A percentile compares a stretch with the other conserved stretches of the same genome.
These are phyloP conservation scores for Cheilosia variabilis DNA, from an alignment of 2,888 invertebrate species.

Conservation along the genomic window DNA sequence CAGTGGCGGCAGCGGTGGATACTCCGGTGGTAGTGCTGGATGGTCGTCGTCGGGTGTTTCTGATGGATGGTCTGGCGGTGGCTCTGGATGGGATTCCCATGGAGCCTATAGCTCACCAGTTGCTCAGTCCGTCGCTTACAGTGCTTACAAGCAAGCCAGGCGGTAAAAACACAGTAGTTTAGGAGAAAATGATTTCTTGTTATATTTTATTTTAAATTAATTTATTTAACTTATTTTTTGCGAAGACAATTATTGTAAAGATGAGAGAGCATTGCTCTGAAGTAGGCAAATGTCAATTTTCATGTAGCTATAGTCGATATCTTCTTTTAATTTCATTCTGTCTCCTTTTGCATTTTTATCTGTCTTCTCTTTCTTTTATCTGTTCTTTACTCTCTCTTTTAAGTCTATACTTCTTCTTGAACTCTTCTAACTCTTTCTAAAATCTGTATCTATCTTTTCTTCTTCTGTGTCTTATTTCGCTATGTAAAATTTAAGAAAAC, in stretches of 20 bases:
- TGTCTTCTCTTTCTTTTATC: constrained; percentile 49
- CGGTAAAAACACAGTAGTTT: constrained; percentile 78
- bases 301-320: constrained; percentile 81
- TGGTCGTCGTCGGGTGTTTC: constrained; percentile 81
- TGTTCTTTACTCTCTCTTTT: constrained; percentile 38
- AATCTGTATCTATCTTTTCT: background rate
- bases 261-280: constrained; percentile 21
- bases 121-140: constrained; percentile 85
- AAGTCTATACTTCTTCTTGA: constrained; percentile 4
- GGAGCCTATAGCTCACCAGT: constrained; percentile 85
- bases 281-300: constrained; percentile 75
- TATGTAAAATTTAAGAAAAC: constrained; percentile 66
- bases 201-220: constrained; percentile 81
- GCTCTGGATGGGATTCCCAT: constrained; percentile 83
- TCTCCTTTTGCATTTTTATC: constrained; percentile 19
- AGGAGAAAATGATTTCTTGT: constrained; percentile 53
- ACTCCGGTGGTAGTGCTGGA: constrained; percentile 75
- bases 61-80: constrained; percentile 76
- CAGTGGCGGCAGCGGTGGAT: background rate
- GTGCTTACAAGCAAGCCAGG: constrained; percentile 84
- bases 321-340: constrained; percentile 54
- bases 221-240: constrained; percentile 82
- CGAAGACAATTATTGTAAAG: constrained; percentile 53
- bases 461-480: constrained; percentile 25
- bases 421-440: constrained; percentile 50